phyloP scores from a whole-genome alignment of 2,888 invertebrate genomes.

The Lepeophtheirus nordmannii region DNA sequence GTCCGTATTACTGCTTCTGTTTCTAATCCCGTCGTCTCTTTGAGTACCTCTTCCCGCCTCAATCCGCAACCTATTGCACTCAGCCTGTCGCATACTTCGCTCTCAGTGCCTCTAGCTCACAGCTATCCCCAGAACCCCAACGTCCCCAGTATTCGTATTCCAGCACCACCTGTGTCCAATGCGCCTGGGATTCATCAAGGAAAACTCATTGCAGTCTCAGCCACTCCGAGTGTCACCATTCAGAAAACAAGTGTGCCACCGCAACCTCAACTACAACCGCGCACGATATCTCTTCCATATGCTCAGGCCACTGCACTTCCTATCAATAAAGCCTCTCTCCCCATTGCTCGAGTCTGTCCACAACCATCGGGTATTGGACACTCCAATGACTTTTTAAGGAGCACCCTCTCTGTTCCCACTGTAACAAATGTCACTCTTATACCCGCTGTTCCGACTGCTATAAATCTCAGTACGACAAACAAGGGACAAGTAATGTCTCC shows the following conservation, averaged over 20 bases:
- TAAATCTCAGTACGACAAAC: too few relatives aligned
- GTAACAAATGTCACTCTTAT: background rate
- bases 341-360: constrained; percentile 12
- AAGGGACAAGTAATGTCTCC: too few relatives aligned
- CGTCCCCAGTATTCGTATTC: background rate
- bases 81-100: too few relatives aligned
- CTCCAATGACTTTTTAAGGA: too few relatives aligned
- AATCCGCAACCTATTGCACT: too few relatives aligned
- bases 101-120: background rate
- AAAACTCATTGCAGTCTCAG: background rate
- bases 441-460: too few relatives aligned
- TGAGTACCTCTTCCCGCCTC: background rate
- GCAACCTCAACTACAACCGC: background rate
- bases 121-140: background rate
- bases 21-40: background rate
- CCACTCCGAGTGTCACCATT: constrained; percentile 8
- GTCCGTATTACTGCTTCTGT: background rate
- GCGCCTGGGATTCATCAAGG: background rate
- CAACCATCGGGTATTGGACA: background rate
- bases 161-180: background rate
- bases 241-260: background rate
- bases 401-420: too few relatives aligned
- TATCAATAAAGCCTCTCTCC: background rate
- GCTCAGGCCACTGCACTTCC: background rate
- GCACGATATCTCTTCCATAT: constrained; percentile 1